Base-by-base conservation (phyloP, 1,140 invertebrate genomes). In the Euglossa dilemma region DNA sequence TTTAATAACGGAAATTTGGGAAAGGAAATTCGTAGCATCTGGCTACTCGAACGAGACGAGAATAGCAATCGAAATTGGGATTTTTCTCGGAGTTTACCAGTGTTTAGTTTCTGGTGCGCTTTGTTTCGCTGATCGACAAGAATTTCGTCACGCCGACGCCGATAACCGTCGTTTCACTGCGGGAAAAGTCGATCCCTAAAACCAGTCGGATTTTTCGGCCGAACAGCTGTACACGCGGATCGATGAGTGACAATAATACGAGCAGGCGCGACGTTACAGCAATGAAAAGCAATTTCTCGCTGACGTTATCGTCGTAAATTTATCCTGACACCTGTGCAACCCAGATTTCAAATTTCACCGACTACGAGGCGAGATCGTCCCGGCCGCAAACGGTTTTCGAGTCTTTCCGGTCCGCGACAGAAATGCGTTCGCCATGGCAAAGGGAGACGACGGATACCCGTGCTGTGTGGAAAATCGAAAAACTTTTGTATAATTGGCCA, bases 281-380 rank as follows among this genome's bases (percentile, higher is more conserved):
- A 89, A 89, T 88, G 83, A 91, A 91, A 91, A 86, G 89, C 88
- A 91, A 92, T 91, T 92, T 92, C 91, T 91, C 90, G 87, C 75
- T 80, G 86, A 90, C 89, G 88, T 91, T 91, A 91, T 91, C 87
- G 85, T 73, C 91, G 82, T 90, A 91, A 91, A 92, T 92, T 91
- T 84, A 85, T 88, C 80, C 73, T 81, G 90, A 91, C 85, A 86
- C 80, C 88, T 90, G 87, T 88, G 90, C 90, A 91, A 91, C 86
- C 90, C 76, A 90, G 85, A 91, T 92, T 91, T 85, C 76, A 69
- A 79, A 79, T 85, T 74, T 76, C 12, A 50, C 25, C 25, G 23
- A 7, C 25, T 25, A 8, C 16, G 52, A 36, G 4, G 23, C 20
- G 18, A 25, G 56, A 74, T 74, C 56, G 23, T 18, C 16, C 50